Evolutionary conservation across 2,113 vertebrate species (phyloP).

Genomic region (Channa maculata): DNA sequence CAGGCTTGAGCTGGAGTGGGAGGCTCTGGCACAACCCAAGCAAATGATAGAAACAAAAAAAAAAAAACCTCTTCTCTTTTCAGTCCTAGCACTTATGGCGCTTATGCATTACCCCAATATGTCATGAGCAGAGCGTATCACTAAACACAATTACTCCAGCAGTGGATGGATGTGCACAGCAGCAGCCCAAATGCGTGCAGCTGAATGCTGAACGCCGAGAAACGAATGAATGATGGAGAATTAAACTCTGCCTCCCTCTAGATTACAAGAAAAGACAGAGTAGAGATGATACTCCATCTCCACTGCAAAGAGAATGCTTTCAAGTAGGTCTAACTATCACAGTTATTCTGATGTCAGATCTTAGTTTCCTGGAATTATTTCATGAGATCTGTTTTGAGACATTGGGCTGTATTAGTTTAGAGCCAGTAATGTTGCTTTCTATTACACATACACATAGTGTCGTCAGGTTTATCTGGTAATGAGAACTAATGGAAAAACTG

Average conservation of each 20-base stretch:
- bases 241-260: constrained; percentile 42
- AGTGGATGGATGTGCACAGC: constrained; percentile 43
- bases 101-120: constrained; percentile 48
- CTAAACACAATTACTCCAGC: constrained; percentile 70
- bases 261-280: constrained; percentile 22
- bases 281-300: constrained; percentile 10
- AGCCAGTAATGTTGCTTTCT: neutral
- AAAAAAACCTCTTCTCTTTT: constrained; percentile 30
- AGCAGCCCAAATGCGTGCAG: constrained; percentile 37
- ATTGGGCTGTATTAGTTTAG: too few relatives aligned
- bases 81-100: constrained; percentile 42
- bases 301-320: neutral
- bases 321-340: too few relatives aligned
- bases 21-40: constrained; percentile 29
- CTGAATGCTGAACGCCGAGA: constrained; percentile 40
- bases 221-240: constrained; percentile 71
- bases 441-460: neutral
- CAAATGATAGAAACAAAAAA: constrained; percentile 49
- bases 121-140: constrained; percentile 62
- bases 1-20: constrained; percentile 21
- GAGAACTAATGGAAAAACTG: too few relatives aligned
- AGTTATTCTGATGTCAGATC: too few relatives aligned
- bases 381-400: too few relatives aligned
- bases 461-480: too few relatives aligned
- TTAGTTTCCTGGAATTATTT: too few relatives aligned